Evolutionary conservation across 2,888 invertebrate genomes (phyloP).

Genomic region (Melieria crassipennis): DNA sequence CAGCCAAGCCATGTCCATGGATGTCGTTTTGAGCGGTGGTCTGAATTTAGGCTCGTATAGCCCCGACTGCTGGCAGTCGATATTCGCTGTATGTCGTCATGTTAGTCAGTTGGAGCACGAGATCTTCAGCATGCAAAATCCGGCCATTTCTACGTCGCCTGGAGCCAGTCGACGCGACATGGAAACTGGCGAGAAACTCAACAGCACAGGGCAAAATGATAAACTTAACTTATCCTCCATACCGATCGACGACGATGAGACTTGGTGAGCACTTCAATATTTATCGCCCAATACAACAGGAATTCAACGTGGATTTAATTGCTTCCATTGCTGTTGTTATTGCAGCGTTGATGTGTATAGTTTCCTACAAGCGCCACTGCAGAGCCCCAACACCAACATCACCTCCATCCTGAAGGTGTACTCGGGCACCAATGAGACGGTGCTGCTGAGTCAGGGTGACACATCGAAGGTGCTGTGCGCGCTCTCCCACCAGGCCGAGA

Average conservation of each 20-base stretch:
- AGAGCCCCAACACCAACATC: constrained; percentile 70
- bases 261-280: constrained; percentile 70
- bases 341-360: constrained; percentile 85
- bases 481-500: constrained; percentile 88
- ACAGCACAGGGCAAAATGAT: constrained; percentile 68
- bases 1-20: constrained; percentile 91
- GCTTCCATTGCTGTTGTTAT: neutral
- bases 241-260: constrained; percentile 78
- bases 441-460: constrained; percentile 78
- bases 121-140: constrained; percentile 81
- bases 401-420: constrained; percentile 65
- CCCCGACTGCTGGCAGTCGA: constrained; percentile 94
- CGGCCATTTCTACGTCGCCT: constrained; percentile 60
- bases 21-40: constrained; percentile 87
- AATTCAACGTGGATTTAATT: neutral
- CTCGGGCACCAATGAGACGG: constrained; percentile 65
- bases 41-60: constrained; percentile 92
- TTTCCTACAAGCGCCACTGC: constrained; percentile 78
- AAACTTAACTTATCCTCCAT: constrained; percentile 71
- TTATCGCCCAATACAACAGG: neutral
- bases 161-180: constrained; percentile 60
- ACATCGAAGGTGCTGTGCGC: constrained; percentile 91
- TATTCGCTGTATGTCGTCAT: constrained; percentile 92
- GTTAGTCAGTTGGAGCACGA: constrained; percentile 92
- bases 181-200: constrained; percentile 63